These are phyloP conservation scores for Xanthostigma xanthostigma DNA, from an alignment of 2,888 invertebrate genomes.

Conservation along the genomic window DNA sequence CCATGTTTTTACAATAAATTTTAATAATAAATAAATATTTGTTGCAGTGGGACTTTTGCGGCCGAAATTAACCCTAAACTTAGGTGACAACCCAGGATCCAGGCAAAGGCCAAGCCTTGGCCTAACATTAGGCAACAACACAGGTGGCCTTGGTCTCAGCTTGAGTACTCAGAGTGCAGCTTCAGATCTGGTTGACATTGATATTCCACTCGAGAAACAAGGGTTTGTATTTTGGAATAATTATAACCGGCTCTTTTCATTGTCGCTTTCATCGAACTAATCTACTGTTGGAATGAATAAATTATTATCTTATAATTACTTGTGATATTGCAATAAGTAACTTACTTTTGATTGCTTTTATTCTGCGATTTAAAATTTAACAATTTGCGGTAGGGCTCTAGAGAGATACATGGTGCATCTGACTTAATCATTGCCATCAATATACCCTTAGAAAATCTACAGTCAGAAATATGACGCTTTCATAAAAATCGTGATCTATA, in stretches of 20 bases:
- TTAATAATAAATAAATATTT: not conserved
- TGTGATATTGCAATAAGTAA: too few relatives aligned
- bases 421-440: too few relatives aligned
- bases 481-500: too few relatives aligned
- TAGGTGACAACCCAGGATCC: constrained; percentile 33
- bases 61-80: constrained; percentile 60
- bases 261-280: constrained; percentile 2
- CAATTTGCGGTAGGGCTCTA: too few relatives aligned
- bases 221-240: constrained; percentile 39
- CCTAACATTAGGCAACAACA: constrained; percentile 20
- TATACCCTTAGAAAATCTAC: too few relatives aligned
- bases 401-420: too few relatives aligned
- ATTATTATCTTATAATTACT: too few relatives aligned
- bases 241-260: constrained; percentile 2
- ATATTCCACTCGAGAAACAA: constrained; percentile 73
- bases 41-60: constrained; percentile 34
- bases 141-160: constrained; percentile 29
- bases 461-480: too few relatives aligned
- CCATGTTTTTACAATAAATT: too few relatives aligned
- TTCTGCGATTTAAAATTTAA: too few relatives aligned
- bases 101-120: constrained; percentile 30
- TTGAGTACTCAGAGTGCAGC: constrained; percentile 35
- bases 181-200: constrained; percentile 62
- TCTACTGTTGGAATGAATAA: not conserved
- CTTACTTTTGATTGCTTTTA: too few relatives aligned